Base-by-base conservation (phyloP, 1,140 invertebrate genomes). In the Danaus plexippus region DNA sequence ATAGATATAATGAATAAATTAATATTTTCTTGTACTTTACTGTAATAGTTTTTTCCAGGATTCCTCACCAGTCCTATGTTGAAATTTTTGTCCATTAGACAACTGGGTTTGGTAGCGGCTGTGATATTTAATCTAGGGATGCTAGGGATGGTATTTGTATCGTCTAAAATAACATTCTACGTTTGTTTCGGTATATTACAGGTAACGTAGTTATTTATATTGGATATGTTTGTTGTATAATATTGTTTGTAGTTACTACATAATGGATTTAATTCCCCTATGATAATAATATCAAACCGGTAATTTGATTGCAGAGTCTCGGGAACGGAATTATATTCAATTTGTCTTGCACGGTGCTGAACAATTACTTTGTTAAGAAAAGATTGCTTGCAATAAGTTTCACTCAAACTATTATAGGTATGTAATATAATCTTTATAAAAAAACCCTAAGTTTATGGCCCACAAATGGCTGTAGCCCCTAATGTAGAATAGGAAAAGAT, bases 391-490 rank as follows among this genome's bases (percentile, higher is more conserved):
- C 69, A 22, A 57, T 73, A 10, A 73, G 75, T 59, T 42, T 89
- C 18, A 82, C 87, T 15, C 56, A 90, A 44, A 66, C 88, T 10
- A 70, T 88, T 73, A 82, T 85, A 63, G 80, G 76, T 65, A 60
- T 64, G 48, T 54, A 41, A 32, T 32, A 7, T 32, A 7, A 32
- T 32, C 22, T 32, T 32, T 32, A 32, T 32, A 32, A 32, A 6
- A 32, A 32, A n/a, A n/a, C n/a, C n/a, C n/a, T n/a, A n/a, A n/a
- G n/a, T n/a, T n/a, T n/a, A n/a, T n/a, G n/a, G 22, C 22, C 22
- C 22, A 7, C 5, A 32, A 32, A 32, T 32, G 22, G 22, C 22
- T 32, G 22, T 22, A 22, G 18, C 6, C 18, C 6, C 6, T 6
- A 22, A 32, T 32, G 22, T 32, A 32, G 7, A 32, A 32, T 32